Evolutionary conservation across 2,888 invertebrate species (phyloP), one percentile per base, ranked within the genome.

Genomic region (Chydorus sphaericus): DNA sequence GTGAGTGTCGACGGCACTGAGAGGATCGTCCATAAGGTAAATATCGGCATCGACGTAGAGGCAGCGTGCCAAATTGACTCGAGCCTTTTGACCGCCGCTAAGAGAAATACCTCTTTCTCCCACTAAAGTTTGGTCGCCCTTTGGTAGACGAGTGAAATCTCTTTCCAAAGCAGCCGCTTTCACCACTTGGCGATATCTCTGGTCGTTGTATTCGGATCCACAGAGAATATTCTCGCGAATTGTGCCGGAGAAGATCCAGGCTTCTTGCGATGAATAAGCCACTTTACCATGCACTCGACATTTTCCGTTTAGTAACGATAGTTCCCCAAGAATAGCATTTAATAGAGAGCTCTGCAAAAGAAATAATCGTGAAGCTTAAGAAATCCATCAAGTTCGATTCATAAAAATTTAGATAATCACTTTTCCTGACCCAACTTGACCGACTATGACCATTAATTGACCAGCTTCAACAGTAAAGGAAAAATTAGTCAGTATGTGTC

Each of bases 161-260:
- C 71, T 60, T 31, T 69, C 68, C 33, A 75, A 63, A 1, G 73
- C 73, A 61, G 71, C 20, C 7, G 2, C 20, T 49, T 54, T 49
- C 14, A 54, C 60, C 3, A 64, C 61, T 30, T 61, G 56, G 16
- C 70, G 65, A 62, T 75, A 77, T 49, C 65, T 66, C 23, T 64
- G 62, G 58, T 66, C 66, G 51, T 75, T 68, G 61, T 66, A 74
- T 59, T 78, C 74, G 64, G 77, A 78, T 0, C 93, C 94, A 70
- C 97, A 96, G 2, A 92, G 69, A 60, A 97, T 90, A 69, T 97
- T 97, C 65, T 94, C 90, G 11, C 88, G 76, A 0, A 97, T 82
- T 59, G 86, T 85, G 2, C 78, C 80, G 0, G 78, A 75, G 62
- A 82, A 82, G 2, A 82, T 68, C 88, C 89, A 90, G 0, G 89